Evolutionary conservation across 2,797 vertebrate genomes (phyloP), one percentile per base, ranked within the genome.

Genomic region (Schizothorax lantsangensis): DNA sequence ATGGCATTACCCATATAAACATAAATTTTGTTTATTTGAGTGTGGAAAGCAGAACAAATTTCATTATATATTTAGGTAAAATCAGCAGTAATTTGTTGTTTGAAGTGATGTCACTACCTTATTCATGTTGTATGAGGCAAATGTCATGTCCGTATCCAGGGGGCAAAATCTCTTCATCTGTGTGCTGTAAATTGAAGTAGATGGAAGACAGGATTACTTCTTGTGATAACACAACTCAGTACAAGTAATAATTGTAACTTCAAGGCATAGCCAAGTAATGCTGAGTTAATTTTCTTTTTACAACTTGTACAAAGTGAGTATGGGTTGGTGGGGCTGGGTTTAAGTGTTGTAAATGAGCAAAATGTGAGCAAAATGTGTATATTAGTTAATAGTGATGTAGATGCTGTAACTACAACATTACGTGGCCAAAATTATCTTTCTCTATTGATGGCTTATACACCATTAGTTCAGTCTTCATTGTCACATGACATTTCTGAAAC

Each of bases 171-270:
- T 77, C 54, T 38, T 78, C 45, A 84, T 84, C 45, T 69, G 47
- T 54, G 30, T 43, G 10, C 36, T 54, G 17, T 43, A 79, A 68
- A 69, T 45, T 79, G 64, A 78, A 79, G 36, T 68, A 68, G 33
- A 84, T 40, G 9, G n/a, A 47, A 54, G 23, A 57, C 47, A 23
- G 30, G 62, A 69, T 78, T 69, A 84, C 74, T 84, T 69, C 15
- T 38, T 52, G 26, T 68, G 10, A 69, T 69, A 57, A 69, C 33
- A 84, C 62, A 68, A 66, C 21, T 52, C 72, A 5, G 45, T 49
- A 64, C 59, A 47, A 66, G 23, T 40, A 2, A 52, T 66, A 68
- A 26, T 30, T 83, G 10, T 83, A 83, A 43, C 81, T 26, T 54
- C 49, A 73, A 43, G 49, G 68, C 49, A 83, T 30, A 72, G 49